Evolutionary conservation across 2,888 invertebrate species (phyloP).

Genomic region (Hoplodrina blanda): DNA sequence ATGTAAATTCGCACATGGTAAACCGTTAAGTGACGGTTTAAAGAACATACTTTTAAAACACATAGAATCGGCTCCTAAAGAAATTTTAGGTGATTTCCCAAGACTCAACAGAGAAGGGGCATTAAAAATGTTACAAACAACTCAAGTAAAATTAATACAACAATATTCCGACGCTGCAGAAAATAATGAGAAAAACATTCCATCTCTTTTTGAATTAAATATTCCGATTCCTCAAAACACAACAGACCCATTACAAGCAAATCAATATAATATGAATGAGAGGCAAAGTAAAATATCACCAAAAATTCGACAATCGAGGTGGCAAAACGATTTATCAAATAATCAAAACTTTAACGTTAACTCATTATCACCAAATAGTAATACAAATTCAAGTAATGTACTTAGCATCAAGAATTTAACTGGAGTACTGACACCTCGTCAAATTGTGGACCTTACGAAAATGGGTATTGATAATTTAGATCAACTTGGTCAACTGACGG

Average conservation of each 20-base stretch:
- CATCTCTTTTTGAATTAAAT: conserved; percentile 87
- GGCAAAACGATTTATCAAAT: conserved; percentile 85
- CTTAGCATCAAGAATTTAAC: conserved; percentile 91
- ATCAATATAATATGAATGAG: conserved; percentile 79
- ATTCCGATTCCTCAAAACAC: conserved; percentile 82
- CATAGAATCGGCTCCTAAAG: conserved; percentile 97
- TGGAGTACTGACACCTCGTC: conserved; percentile 89
- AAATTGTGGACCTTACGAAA: conserved; percentile 91
- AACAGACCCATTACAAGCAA: conserved; percentile 70
- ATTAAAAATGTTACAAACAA: conserved; percentile 88
- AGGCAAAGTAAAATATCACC: conserved; percentile 83
- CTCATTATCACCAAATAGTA: conserved; percentile 76
- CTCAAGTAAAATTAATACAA: conserved; percentile 85
- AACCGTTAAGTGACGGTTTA: conserved; percentile 95
- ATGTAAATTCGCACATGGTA: conserved; percentile 98
- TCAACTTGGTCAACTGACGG: conserved; percentile 91
- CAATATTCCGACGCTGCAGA: conserved; percentile 82
- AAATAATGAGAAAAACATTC: conserved; percentile 80
- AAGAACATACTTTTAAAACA: conserved; percentile 93
- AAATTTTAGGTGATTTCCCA: conserved; percentile 97
- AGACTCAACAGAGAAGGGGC: conserved; percentile 95
- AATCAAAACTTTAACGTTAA: conserved; percentile 76
- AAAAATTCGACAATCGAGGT: conserved; percentile 88
- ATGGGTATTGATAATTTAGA: conserved; percentile 92
- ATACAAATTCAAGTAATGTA: conserved; percentile 78